phyloP scores from a whole-genome alignment of 2,797 vertebrate genomes.

The Bucorvus abyssinicus region DNA sequence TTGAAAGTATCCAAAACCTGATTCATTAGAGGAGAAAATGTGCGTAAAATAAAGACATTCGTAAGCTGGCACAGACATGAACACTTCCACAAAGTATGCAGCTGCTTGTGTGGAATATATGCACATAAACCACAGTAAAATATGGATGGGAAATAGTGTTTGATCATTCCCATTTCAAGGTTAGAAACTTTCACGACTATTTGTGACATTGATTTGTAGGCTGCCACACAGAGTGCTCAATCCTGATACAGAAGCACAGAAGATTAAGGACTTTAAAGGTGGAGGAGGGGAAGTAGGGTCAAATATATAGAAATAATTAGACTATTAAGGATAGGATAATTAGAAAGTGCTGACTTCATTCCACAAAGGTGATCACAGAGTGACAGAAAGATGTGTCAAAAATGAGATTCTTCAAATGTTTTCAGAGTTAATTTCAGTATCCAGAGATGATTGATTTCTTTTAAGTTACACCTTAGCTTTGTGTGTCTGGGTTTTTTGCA shows the following conservation, averaged over 20 bases:
- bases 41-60: neutral
- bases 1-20: neutral
- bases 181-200: neutral
- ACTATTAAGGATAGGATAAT: neutral
- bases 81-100: fast-evolving
- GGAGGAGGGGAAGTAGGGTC: neutral
- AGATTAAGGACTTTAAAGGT: neutral
- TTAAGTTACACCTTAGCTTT: neutral
- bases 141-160: neutral
- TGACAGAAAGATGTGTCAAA: neutral
- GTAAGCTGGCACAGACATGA: neutral
- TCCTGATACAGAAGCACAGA: neutral
- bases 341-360: neutral
- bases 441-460: neutral
- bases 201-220: neutral
- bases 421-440: neutral
- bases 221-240: neutral
- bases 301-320: neutral
- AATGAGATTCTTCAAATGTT: neutral
- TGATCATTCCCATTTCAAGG: neutral
- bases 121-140: neutral
- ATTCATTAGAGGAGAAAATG: neutral
- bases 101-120: neutral
- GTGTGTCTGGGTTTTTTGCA: neutral
- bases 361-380: neutral